A percentile compares a stretch with the other conserved stretches of the same genome.
These are phyloP conservation scores for Amphipyra tragopoginis DNA, from an alignment of 2,888 invertebrate genomes.

Conservation along the genomic window DNA sequence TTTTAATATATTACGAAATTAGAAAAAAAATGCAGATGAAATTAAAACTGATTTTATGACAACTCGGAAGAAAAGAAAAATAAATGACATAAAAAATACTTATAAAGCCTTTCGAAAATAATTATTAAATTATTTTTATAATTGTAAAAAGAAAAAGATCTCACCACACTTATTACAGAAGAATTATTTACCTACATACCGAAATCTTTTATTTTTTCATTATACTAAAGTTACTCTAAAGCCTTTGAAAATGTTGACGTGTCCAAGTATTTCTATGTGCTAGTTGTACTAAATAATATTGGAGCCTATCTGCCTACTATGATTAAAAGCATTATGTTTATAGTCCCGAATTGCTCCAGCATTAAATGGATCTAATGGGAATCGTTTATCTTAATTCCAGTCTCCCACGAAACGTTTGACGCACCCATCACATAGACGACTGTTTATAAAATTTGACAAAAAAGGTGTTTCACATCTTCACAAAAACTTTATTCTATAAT, in stretches of 20 bases:
- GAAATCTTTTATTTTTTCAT: not conserved
- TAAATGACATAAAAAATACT: too few relatives aligned
- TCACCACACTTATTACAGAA: too few relatives aligned
- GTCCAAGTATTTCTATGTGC: slow-evolving; percentile 63
- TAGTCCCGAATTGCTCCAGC: slow-evolving; percentile 81
- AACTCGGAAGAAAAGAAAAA: too few relatives aligned
- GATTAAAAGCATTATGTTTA: slow-evolving; percentile 88
- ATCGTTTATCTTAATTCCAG: slow-evolving; percentile 87
- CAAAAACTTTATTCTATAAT: slow-evolving; percentile 44
- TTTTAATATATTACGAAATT: too few relatives aligned
- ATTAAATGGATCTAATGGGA: slow-evolving; percentile 86
- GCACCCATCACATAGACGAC: slow-evolving; percentile 67
- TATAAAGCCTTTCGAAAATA: too few relatives aligned
- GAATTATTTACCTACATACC: too few relatives aligned
- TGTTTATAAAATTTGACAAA: slow-evolving; percentile 67
- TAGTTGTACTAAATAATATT: slow-evolving; percentile 68
- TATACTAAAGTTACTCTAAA: too few relatives aligned
- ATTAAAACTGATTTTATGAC: too few relatives aligned
- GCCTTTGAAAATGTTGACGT: not conserved
- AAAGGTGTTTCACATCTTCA: slow-evolving; percentile 55
- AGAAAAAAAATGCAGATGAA: too few relatives aligned
- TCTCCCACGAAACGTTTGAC: slow-evolving; percentile 85
- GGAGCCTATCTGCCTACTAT: slow-evolving; percentile 72
- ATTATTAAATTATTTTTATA: too few relatives aligned
- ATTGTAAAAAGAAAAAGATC: too few relatives aligned